Evolutionary conservation across 2,888 invertebrate genomes (phyloP), one percentile per base, ranked within the genome.

Genomic region (Philonicus albiceps): DNA sequence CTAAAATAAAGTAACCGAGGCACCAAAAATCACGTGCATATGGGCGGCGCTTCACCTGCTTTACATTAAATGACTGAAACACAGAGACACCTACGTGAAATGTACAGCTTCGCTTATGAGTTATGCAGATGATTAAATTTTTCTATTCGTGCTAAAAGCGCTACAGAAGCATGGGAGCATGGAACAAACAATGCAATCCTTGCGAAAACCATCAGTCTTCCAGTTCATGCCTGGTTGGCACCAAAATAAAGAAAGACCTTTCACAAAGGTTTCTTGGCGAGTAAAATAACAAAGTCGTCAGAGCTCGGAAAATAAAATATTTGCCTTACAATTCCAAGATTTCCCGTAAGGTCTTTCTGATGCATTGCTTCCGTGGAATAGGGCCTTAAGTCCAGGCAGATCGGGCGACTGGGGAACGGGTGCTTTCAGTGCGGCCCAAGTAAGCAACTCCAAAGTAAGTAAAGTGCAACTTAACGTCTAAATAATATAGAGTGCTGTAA

Each of bases 311-410:
- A 76, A 76, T 76, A 76, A 76, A 76, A 76, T 76, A 40, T 76
- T 76, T 76, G 40, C 76, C 43, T 76, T 37, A 76, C 76, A 76
- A 76, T 76, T 53, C 31, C 80, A 31, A 74, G 73, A 86, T 87
- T 64, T 64, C 27, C 22, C 64, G 64, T 64, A 64, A 64, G n/a
- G 64, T 27, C 64, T 64, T 64, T 64, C 64, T 64, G 64, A 13
- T 8, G 27, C 64, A 64, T 64, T 64, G 27, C 64, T 64, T 64
- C 22, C 27, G 22, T 22, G 64, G 64, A 27, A 19, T 27, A 8
- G 64, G 64, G 22, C 22, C n/a, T 19, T 8, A 0, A n/a, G 55
- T 22, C 22, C 64, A 11, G 64, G 22, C 2, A 0, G 22, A 8
- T 22, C 64, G 22, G 64, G 64, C 2, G 11, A 13, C 64, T 2